Conservation (phyloP, 1,140 invertebrate genomes). For the Pachypeltis micranthus region DNA sequence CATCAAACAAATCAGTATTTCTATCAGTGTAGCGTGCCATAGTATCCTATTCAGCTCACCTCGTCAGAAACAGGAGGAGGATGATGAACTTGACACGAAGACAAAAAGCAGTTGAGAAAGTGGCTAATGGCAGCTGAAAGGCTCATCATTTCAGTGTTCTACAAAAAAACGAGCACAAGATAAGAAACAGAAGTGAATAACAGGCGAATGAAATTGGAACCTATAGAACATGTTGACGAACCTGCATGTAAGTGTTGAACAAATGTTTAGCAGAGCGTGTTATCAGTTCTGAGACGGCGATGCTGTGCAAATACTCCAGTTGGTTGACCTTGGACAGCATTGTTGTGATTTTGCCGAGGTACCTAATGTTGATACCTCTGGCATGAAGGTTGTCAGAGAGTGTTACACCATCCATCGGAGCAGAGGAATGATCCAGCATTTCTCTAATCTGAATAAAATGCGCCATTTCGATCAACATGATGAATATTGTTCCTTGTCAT, state of each 20-base stretch:
- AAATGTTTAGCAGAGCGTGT: conserved; percentile 83
- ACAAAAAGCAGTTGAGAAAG: conserved; percentile 89
- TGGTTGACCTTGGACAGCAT: conserved; percentile 65
- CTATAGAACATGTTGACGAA: conserved; percentile 27
- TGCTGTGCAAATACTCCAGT: conserved; percentile 76
- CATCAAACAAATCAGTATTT: no score
- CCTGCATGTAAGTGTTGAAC: conserved; percentile 84
- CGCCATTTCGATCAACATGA: no score
- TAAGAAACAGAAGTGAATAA: neutral
- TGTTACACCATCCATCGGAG: conserved; percentile 90
- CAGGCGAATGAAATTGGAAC: no score
- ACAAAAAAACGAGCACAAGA: conserved; percentile 25
- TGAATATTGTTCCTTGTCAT: no score
- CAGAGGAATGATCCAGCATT: conserved; percentile 79
- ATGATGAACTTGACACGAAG: conserved; percentile 51
- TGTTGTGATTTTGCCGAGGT: conserved; percentile 77
- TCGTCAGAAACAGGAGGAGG: conserved; percentile 53
- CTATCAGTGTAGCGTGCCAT: no score
- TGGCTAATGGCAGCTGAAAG: conserved; percentile 80
- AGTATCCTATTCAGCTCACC: no score
- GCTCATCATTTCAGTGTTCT: conserved; percentile 75
- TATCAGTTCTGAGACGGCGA: conserved; percentile 77
- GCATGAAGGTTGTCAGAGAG: conserved; percentile 86
- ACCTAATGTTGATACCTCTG: conserved; percentile 92
- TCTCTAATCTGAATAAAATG: conserved; percentile 60